A percentile compares a stretch with the other conserved stretches of the same genome.
Evolutionary conservation across 2,888 invertebrate genomes (phyloP).

Genomic region (Drosophila subquinaria): DNA sequence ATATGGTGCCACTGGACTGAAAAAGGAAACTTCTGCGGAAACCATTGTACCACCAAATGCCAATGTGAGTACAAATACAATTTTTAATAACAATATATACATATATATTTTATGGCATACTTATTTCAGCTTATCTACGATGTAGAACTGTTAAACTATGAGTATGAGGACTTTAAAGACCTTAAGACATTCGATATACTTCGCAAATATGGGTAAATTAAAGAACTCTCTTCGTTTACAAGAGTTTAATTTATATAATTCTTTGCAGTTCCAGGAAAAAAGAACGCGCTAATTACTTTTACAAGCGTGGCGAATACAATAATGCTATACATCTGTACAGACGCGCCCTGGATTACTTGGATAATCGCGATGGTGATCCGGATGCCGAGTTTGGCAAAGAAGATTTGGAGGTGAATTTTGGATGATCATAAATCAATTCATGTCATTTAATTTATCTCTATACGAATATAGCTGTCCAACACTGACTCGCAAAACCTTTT

Average conservation of each 20-base stretch:
- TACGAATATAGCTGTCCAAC: conserved; percentile 85
- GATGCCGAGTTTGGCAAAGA: conserved; percentile 87
- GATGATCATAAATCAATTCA: neutral
- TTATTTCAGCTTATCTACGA: conserved; percentile 86
- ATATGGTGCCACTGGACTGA: conserved; percentile 91
- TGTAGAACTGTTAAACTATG: conserved; percentile 90
- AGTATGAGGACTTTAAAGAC: conserved; percentile 90
- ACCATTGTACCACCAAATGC: conserved; percentile 88
- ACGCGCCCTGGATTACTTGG: conserved; percentile 92
- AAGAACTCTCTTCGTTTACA: neutral
- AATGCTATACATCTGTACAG: conserved; percentile 95
- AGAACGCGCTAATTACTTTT: conserved; percentile 96
- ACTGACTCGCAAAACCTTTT: conserved; percentile 89
- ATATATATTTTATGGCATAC: conserved; percentile 52
- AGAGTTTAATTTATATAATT: neutral
- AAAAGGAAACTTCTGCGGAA: conserved; percentile 86
- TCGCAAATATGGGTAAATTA: conserved; percentile 90
- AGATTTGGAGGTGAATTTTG: conserved; percentile 73
- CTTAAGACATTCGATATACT: conserved; percentile 89
- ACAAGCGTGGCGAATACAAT: conserved; percentile 91
- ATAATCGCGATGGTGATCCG: conserved; percentile 90
- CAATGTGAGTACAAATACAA: conserved; percentile 84
- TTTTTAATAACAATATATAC: neutral
- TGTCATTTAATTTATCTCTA: neutral
- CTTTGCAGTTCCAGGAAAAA: conserved; percentile 89